Conservation (phyloP, 2,113 vertebrate species). For the Eublepharis macularius region DNA sequence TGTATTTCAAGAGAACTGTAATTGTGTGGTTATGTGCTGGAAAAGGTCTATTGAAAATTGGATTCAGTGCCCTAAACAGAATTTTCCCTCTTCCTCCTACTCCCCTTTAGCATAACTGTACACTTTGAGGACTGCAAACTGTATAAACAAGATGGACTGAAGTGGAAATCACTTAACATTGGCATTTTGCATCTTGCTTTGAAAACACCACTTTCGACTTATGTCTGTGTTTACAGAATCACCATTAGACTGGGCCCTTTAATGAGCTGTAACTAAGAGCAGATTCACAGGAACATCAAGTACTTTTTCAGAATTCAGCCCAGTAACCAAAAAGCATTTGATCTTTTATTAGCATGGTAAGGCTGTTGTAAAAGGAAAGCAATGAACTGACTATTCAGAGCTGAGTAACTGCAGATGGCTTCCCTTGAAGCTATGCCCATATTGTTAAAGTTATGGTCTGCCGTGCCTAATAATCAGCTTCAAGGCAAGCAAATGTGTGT, state of each 20-base stretch:
- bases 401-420: conserved; percentile 60
- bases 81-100: background rate
- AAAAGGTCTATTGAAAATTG: conserved; percentile 54
- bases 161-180: conserved; percentile 51
- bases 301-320: conserved; percentile 65
- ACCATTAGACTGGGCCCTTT: conserved; percentile 48
- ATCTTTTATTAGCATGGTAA: conserved; percentile 72
- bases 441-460: conserved; percentile 52
- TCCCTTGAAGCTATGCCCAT: conserved; percentile 49
- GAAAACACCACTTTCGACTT: conserved; percentile 52
- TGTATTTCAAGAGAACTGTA: conserved; percentile 33
- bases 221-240: conserved; percentile 63
- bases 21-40: conserved; percentile 26
- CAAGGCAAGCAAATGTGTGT: conserved; percentile 24
- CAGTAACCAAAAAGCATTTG: conserved; percentile 69
- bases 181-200: conserved; percentile 34
- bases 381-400: conserved; percentile 65
- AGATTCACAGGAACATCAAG: conserved; percentile 64
- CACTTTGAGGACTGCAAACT: conserved; percentile 43
- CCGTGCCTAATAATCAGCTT: conserved; percentile 37
- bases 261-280: conserved; percentile 61
- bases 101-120: conserved; percentile 1
- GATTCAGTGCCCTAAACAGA: conserved; percentile 19
- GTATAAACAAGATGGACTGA: conserved; percentile 44
- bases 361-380: conserved; percentile 72